Evolutionary conservation across 2,113 vertebrate species (phyloP).

Genomic region (Zeus faber): DNA sequence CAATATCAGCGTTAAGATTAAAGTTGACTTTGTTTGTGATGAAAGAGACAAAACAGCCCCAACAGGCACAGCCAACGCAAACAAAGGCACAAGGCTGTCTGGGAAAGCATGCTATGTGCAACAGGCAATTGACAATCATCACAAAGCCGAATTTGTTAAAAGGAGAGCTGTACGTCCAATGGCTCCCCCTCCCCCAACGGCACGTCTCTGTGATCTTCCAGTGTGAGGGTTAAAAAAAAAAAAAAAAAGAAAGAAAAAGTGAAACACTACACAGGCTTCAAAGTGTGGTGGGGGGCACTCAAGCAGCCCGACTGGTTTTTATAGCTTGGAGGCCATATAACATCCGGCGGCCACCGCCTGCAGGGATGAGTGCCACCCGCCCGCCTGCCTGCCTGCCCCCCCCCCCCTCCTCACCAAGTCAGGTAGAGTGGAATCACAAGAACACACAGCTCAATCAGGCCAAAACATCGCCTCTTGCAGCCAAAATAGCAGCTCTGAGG

Average conservation of each 20-base stretch:
- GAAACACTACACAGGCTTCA: constrained; percentile 36
- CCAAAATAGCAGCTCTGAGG: constrained; percentile 58
- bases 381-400: constrained; percentile 29
- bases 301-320: constrained; percentile 31
- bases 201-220: constrained; percentile 21
- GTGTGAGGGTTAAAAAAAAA: too few relatives aligned
- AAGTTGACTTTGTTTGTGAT: too few relatives aligned
- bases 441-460: constrained; percentile 49
- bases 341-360: constrained; percentile 52
- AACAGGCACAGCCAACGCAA: too few relatives aligned
- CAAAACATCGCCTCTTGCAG: constrained; percentile 53
- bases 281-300: constrained; percentile 39
- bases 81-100: too few relatives aligned
- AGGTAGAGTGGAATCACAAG: constrained; percentile 40
- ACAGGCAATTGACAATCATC: too few relatives aligned
- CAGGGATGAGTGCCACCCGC: constrained; percentile 24
- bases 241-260: too few relatives aligned
- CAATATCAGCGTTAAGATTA: too few relatives aligned
- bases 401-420: constrained; percentile 30
- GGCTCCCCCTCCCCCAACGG: constrained; percentile 33
- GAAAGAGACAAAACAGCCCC: too few relatives aligned
- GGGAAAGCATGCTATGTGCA: too few relatives aligned
- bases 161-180: constrained; percentile 29
- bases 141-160: constrained; percentile 11
- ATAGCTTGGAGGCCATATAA: constrained; percentile 41